Evolutionary conservation across 1,140 invertebrate species (phyloP).

Genomic region (Elymnias hypermnestra): DNA sequence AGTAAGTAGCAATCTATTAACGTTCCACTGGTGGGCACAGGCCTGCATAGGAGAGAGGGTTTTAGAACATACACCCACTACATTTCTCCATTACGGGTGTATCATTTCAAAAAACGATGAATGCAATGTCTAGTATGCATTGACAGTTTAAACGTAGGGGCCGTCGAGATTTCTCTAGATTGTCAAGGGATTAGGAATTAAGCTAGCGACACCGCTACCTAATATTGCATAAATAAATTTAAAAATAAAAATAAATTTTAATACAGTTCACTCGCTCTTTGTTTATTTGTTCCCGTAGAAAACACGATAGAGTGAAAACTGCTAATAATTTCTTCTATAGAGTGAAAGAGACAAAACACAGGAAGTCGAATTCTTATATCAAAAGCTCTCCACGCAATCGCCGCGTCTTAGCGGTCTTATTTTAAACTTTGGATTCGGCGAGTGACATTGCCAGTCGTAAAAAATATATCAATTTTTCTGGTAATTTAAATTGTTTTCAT

Average conservation of each 20-base stretch:
- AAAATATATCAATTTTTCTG: neutral
- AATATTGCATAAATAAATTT: no score
- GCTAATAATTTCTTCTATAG: constrained; percentile 34
- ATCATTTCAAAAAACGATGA: no score
- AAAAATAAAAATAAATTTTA: neutral
- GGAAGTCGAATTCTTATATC: constrained; percentile 43
- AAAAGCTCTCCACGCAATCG: constrained; percentile 34
- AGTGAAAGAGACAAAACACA: constrained; percentile 45
- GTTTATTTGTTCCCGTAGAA: constrained; percentile 46
- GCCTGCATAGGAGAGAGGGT: no score
- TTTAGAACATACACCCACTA: no score
- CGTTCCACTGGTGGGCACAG: no score
- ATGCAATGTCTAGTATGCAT: no score
- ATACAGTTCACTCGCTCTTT: constrained; percentile 24
- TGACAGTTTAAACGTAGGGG: no score
- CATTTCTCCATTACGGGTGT: no score
- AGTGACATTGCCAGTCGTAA: constrained; percentile 3
- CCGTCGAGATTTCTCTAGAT: no score
- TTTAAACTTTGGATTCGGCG: constrained; percentile 18
- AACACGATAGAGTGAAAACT: constrained; percentile 36
- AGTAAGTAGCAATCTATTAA: no score
- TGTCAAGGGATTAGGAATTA: no score
- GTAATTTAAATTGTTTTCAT: constrained; percentile 13
- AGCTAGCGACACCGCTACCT: no score
- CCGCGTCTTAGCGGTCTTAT: constrained; percentile 2